These are phyloP conservation scores for Chiroxiphia lanceolata DNA, from an alignment of 2,797 vertebrate genomes.

Conservation along the genomic window DNA sequence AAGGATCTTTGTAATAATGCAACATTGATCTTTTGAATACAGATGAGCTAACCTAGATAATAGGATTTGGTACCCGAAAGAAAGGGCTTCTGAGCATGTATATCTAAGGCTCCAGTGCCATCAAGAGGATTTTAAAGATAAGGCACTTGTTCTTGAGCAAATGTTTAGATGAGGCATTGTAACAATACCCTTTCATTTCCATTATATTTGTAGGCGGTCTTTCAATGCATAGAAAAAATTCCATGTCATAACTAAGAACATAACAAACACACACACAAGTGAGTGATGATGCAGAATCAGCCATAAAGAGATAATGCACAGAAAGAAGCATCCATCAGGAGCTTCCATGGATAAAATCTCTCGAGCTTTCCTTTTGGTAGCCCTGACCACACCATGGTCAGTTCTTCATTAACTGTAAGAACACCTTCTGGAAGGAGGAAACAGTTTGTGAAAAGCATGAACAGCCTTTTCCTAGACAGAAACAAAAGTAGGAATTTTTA, in stretches of 20 bases:
- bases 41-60: conserved; percentile 87
- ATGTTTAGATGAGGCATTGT: not conserved
- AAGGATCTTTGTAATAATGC: conserved; percentile 88
- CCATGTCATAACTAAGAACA: not conserved
- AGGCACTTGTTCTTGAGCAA: conserved; percentile 23
- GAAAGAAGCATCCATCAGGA: not conserved
- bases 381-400: not conserved
- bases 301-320: not conserved
- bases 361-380: not conserved
- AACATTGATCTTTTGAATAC: conserved; percentile 88
- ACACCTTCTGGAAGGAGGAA: not conserved
- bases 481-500: not conserved
- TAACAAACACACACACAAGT: not conserved
- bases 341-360: not conserved
- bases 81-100: not conserved
- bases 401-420: not conserved
- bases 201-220: not conserved
- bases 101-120: conserved; percentile 77
- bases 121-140: conserved; percentile 71
- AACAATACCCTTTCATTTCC: not conserved
- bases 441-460: not conserved
- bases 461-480: not conserved
- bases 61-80: conserved; percentile 75
- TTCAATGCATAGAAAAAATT: not conserved
- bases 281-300: not conserved